Base-by-base conservation (phyloP, 2,797 vertebrate species). In the Sebastolobus altivelis region DNA sequence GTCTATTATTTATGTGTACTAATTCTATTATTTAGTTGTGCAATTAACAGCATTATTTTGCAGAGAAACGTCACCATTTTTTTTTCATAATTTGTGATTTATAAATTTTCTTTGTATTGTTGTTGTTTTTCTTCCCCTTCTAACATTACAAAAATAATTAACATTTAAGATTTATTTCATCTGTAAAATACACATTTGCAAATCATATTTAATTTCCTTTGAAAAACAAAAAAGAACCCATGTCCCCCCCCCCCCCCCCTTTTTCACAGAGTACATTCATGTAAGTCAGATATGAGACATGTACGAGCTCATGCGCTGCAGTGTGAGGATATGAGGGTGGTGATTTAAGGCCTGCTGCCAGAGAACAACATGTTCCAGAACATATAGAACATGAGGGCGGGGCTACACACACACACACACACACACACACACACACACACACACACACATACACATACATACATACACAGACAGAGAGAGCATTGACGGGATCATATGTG, bases 361-460 rank as follows among this genome's bases (percentile, higher is more conserved):
- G 72, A 81, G 85, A 78, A 87, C 75, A 87, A 78, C 72, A 72
- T 84, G 75, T 87, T 74, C 78, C 33, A 31, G 25, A 55, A 81
- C 63, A 60, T 81, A 65, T 40, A 72, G 67, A 63, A 1, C 27
- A 52, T 5, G 10, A 62, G 66, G 77, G 78, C 8, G 52, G 56
- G 55, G 61, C 74, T 70, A 67, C 54, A 9, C n/a, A 29, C 52
- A 54, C n/a, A 54, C 49, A n/a, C 49, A 52, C 20, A 5, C 58
- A 18, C 8, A 25, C 4, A 25, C 8, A 27, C 2, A 63, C n/a
- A 25, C 9, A 55, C 58, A 25, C 25, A 25, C 25, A 25, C 25
- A 25, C 25, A 25, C 25, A 25, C 25, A 25, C 25, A 25, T 25
- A 25, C 25, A 37, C 37, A 16, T 7, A 63, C 52, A 52, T 1